Base-by-base conservation (phyloP, 2,797 vertebrate genomes). In the Gouania willdenowi region DNA sequence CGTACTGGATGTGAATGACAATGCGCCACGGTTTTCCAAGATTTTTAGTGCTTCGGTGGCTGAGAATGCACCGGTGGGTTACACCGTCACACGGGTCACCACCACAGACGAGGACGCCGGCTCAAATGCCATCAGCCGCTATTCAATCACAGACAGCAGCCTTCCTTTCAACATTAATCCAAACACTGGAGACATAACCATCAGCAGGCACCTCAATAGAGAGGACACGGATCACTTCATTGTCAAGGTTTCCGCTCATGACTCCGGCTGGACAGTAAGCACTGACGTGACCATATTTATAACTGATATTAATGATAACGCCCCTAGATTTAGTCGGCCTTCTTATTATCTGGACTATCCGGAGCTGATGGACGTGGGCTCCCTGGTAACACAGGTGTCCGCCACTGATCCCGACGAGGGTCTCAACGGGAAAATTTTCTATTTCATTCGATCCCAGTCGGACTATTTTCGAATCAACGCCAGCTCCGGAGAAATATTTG, bases 231-330 rank as follows among this genome's bases (percentile, higher is more conserved):
- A 94, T 45, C 92, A 92, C 37, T 98, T 97, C 67, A 91, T 94
- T 6, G 91, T 94, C 52, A 91, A 90, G 60, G 92, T 99, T 20
- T 92, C 94, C 2, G 97, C 97, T 0, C 96, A 96, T 5, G 96
- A 99, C 78, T 98, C 93, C 0, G 95, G 96, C 5, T 99, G 97
- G 97, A 97, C 96, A 0, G 97, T 99, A 2, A 98, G 94, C 81
- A 99, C 96, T 0, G 97, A 98, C 1, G 93, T 98, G 56, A 97
- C 95, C 2, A 77, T 99, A 51, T 96, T 97, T 61, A 90, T 99
- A 37, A 92, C 71, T 0, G 97, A 99, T 11, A 27, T 98, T 28
- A 99, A 99, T 0, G 97, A 99, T 59, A 99, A 99, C 0, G 82
- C 92, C 1, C 97, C 97, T 0, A 86, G 93, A 33, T 99, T 99